Evolutionary conservation across 1,140 invertebrate species (phyloP).

Genomic region (Laupala kohalensis): DNA sequence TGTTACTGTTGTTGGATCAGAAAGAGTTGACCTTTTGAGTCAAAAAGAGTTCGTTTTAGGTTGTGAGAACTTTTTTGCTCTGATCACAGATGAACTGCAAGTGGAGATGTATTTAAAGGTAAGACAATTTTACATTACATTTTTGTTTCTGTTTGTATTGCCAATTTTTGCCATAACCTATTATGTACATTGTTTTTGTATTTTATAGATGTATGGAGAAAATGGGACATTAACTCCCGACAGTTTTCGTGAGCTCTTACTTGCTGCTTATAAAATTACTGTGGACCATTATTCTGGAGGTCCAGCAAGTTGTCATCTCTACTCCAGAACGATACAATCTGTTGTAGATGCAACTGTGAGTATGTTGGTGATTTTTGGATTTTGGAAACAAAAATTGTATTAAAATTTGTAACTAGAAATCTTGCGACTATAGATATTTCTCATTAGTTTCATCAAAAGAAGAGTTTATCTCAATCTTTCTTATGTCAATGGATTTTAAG

Average conservation of each 20-base stretch:
- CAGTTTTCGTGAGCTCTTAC: constrained; percentile 35
- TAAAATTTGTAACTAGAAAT: no score
- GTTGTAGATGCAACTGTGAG: constrained; percentile 53
- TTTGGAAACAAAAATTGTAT: no score
- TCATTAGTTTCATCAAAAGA: constrained; percentile 57
- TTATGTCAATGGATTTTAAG: constrained; percentile 65
- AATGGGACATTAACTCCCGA: constrained; percentile 40
- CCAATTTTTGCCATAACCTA: no score
- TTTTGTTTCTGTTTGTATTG: no score
- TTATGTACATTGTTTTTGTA: no score
- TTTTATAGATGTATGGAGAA: constrained; percentile 34
- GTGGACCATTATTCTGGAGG: constrained; percentile 57
- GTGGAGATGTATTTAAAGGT: neutral
- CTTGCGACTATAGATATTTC: no score
- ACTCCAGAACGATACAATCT: constrained; percentile 50
- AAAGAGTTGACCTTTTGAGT: neutral
- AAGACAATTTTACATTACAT: no score
- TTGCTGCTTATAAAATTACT: constrained; percentile 57
- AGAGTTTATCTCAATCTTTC: constrained; percentile 53
- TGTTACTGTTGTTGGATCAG: constrained; percentile 38
- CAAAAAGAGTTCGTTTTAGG: neutral
- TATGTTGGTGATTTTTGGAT: constrained; percentile 9
- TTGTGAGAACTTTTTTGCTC: neutral
- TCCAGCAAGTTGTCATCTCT: constrained; percentile 38
- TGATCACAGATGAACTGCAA: neutral